Percentiles rank a stretch among this genome's conserved stretches.
phyloP scores from a whole-genome alignment of 1,140 invertebrate species.

The Plodia interpunctella region DNA sequence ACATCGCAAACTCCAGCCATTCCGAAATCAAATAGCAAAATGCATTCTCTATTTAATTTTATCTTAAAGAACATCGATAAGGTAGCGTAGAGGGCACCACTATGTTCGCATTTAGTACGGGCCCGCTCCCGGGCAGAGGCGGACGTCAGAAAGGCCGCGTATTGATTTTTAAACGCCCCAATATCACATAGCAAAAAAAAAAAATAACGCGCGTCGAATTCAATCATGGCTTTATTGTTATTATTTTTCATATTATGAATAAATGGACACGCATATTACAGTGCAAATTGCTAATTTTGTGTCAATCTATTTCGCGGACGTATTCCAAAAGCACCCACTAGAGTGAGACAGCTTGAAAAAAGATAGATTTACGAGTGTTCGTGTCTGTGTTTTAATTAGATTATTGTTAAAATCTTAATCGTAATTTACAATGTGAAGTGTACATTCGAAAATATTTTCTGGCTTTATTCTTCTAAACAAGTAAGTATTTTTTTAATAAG shows the following conservation, averaged over 20 bases:
- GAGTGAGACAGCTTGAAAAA: conserved; percentile 31
- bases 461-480: neutral
- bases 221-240: conserved; percentile 13
- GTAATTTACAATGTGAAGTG: neutral
- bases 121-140: conserved; percentile 40
- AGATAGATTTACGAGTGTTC: conserved; percentile 29
- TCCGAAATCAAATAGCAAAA: conserved; percentile 17
- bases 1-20: too few species aligned
- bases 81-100: conserved; percentile 42
- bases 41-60: conserved; percentile 14
- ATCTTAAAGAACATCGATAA: conserved; percentile 42
- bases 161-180: conserved; percentile 22
- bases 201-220: conserved; percentile 22
- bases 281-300: conserved; percentile 29
- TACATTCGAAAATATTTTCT: neutral
- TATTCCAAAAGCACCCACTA: conserved; percentile 28
- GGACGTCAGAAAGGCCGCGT: conserved; percentile 11
- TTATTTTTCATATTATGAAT: conserved; percentile 43
- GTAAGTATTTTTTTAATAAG: neutral
- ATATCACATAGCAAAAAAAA: conserved; percentile 32
- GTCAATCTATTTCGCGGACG: conserved; percentile 29
- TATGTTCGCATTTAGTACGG: conserved; percentile 31
- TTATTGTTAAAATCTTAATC: conserved; percentile 22
- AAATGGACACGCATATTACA: conserved; percentile 19
- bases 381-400: conserved; percentile 26